A percentile compares a stretch with the other conserved stretches of the same genome.
Conservation (phyloP, 2,888 invertebrate genomes). For the Ypsolopha sequella region DNA sequence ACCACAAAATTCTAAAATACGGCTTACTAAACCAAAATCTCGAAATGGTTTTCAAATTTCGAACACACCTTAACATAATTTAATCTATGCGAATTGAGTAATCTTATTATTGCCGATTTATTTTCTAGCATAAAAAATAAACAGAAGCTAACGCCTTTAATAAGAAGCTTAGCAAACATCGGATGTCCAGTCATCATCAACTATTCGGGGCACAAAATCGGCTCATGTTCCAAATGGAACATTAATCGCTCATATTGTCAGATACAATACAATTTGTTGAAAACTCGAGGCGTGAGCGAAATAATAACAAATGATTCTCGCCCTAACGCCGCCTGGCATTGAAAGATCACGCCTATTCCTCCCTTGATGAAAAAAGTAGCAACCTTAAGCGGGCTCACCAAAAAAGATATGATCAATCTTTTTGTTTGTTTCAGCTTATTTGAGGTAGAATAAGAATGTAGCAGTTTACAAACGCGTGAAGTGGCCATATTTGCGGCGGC, state of each 20-base stretch:
- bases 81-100: no score
- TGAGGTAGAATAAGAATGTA: no score
- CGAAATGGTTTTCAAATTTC: no score
- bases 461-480: no score
- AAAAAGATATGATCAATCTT: no score
- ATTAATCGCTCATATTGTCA: slow-evolving; percentile 70
- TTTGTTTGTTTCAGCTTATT: no score
- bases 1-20: no score
- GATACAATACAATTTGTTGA: slow-evolving; percentile 68
- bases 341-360: slow-evolving; percentile 70
- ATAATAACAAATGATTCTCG: slow-evolving; percentile 70
- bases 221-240: slow-evolving; percentile 39
- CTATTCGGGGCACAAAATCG: slow-evolving; percentile 2
- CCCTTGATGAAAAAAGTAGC: slow-evolving; percentile 59
- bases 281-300: slow-evolving; percentile 65
- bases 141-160: neutral
- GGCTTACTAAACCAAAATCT: no score
- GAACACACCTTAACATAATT: no score
- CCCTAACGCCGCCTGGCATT: slow-evolving; percentile 69
- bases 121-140: slow-evolving; percentile 13
- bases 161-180: neutral
- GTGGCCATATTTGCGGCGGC: no score
- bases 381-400: no score
- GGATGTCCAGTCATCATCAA: neutral
- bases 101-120: slow-evolving; percentile 18